Conservation (phyloP, 2,113 vertebrate genomes). For the Boulengeromyrus knoepffleri region DNA sequence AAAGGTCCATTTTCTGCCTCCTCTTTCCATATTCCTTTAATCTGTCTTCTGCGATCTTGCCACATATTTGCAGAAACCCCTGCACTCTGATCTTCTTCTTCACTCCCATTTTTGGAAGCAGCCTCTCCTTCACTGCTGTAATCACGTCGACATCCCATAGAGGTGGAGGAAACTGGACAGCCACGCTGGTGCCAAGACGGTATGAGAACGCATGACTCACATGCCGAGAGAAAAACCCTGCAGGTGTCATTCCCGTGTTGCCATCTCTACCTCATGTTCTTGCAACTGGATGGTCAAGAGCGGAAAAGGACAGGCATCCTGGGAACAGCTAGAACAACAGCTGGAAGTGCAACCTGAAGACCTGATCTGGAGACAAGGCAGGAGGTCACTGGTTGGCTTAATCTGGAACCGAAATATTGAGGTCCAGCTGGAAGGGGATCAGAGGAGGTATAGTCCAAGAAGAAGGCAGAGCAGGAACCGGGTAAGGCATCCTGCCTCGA, state of each 20-base stretch:
- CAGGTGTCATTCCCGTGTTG: not conserved
- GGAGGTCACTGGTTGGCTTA: not conserved
- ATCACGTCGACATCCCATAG: not conserved
- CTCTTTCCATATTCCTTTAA: not conserved
- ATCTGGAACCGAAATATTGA: not conserved
- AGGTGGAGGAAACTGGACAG: not conserved
- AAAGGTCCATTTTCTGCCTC: not conserved
- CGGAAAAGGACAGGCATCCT: not conserved
- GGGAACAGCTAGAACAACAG: not conserved
- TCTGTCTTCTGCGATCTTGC: not conserved
- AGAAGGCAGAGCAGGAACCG: not conserved
- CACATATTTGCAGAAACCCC: not conserved
- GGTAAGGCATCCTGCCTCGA: not conserved
- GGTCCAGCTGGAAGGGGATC: not conserved
- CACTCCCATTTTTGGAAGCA: not conserved
- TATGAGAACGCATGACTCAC: not conserved
- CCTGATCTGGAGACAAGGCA: not conserved
- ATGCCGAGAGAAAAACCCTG: not conserved
- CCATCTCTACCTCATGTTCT: not conserved
- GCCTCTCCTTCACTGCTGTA: not conserved
- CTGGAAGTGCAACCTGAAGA: not conserved
- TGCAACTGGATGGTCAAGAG: not conserved
- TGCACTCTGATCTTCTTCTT: not conserved
- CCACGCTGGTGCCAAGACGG: not conserved
- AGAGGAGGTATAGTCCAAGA: not conserved